phyloP scores from a whole-genome alignment of 2,113 vertebrate genomes.

The Lasiurus cinereus region DNA sequence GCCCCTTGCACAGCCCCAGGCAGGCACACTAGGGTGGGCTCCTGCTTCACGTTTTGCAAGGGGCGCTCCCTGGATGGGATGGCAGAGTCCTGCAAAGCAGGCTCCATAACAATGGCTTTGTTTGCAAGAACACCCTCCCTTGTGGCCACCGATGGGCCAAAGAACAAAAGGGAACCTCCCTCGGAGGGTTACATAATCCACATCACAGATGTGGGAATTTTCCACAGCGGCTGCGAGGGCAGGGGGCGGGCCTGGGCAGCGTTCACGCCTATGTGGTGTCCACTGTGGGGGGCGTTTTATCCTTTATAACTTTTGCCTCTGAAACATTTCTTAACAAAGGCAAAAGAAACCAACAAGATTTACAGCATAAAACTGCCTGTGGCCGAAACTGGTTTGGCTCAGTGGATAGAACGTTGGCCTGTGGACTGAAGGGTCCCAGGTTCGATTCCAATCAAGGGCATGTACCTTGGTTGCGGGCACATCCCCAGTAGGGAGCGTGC shows the following conservation, averaged over 20 bases:
- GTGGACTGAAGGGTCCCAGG: no score
- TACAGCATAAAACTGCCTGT: background rate
- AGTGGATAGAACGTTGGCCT: no score
- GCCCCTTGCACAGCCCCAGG: no score
- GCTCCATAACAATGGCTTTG: constrained; percentile 45
- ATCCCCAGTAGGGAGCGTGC: no score
- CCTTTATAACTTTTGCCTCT: background rate
- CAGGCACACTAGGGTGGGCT: background rate
- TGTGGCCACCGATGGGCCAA: background rate
- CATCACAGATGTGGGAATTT: constrained; percentile 26
- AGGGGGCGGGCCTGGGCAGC: background rate
- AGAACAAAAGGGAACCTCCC: constrained; percentile 59
- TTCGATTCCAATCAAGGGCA: no score
- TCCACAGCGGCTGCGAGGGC: background rate
- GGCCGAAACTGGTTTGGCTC: no score
- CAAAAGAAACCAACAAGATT: background rate
- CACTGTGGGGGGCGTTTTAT: background rate
- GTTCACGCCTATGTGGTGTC: fast-evolving
- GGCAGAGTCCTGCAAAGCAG: background rate
- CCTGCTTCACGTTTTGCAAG: background rate
- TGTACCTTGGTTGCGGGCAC: no score
- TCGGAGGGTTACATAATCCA: background rate
- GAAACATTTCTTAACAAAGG: background rate
- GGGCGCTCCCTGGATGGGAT: background rate
- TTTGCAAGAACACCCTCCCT: constrained; percentile 45